phyloP scores from a whole-genome alignment of 2,888 invertebrate genomes.

The Itoplectis maculator region DNA sequence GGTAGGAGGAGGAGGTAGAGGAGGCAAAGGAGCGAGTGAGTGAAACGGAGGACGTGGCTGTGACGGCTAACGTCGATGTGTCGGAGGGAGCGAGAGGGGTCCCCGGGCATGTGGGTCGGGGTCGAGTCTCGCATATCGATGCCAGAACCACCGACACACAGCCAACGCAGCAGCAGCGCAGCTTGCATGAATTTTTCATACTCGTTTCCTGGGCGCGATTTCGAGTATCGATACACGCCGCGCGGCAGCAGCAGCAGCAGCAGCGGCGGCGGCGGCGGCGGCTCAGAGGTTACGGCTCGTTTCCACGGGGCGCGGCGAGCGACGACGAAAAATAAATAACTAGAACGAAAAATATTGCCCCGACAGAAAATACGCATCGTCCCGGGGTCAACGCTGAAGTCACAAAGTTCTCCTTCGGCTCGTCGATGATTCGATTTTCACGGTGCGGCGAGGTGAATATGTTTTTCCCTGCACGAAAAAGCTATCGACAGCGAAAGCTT shows the following conservation, averaged over 20 bases:
- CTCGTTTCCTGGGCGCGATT: slow-evolving; percentile 52
- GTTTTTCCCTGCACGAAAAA: no score
- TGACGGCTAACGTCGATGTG: slow-evolving; percentile 19
- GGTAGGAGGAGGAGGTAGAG: no score
- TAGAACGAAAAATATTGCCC: background rate
- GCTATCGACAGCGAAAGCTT: no score
- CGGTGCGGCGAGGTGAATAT: no score
- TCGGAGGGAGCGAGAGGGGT: slow-evolving; percentile 59
- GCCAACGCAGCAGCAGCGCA: slow-evolving; percentile 29
- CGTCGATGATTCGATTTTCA: no score
- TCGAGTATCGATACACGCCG: slow-evolving; percentile 38
- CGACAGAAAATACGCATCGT: slow-evolving; percentile 2
- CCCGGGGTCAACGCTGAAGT: no score
- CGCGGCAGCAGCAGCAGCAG: background rate
- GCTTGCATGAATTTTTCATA: slow-evolving; percentile 79
- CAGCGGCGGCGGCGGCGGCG: background rate
- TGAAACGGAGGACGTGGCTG: slow-evolving; percentile 38
- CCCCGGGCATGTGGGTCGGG: slow-evolving; percentile 79
- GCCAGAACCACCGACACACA: slow-evolving; percentile 55
- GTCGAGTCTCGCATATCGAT: slow-evolving; percentile 81
- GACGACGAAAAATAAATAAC: no score
- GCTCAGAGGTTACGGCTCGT: background rate
- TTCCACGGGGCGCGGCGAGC: background rate
- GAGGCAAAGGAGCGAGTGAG: slow-evolving; percentile 53
- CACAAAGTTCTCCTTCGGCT: no score